These are phyloP conservation scores for Brachyhypopomus occidentalis DNA, from an alignment of 2,113 vertebrate genomes.

Conservation along the genomic window DNA sequence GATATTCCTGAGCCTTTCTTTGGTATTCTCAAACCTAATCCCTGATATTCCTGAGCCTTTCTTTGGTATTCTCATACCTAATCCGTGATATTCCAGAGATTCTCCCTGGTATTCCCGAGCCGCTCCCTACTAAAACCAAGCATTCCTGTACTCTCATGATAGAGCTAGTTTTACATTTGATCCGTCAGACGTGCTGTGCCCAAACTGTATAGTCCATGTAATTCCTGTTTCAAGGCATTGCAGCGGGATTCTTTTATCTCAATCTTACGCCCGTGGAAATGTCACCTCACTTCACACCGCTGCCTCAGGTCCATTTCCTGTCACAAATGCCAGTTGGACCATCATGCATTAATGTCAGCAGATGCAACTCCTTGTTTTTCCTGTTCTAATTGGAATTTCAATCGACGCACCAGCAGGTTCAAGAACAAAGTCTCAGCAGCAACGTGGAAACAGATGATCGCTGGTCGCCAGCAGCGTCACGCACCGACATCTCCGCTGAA, in stretches of 20 bases:
- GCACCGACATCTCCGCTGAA: constrained; percentile 24
- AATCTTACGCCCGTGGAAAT: not conserved
- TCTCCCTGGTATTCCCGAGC: constrained; percentile 11
- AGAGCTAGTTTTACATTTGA: constrained; percentile 24
- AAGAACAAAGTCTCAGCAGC: constrained; percentile 63
- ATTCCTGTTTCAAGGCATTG: constrained; percentile 14
- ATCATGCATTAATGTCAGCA: constrained; percentile 47
- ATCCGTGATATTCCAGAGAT: too few relatives aligned
- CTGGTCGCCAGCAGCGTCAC: not conserved
- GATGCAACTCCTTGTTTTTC: constrained; percentile 56
- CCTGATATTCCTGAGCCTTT: too few relatives aligned
- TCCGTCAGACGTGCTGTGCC: constrained; percentile 21
- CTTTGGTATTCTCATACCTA: too few relatives aligned
- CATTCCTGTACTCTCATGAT: constrained; percentile 36
- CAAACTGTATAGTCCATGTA: not conserved
- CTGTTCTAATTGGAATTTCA: constrained; percentile 70
- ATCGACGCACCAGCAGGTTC: constrained; percentile 68
- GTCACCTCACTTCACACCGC: not conserved
- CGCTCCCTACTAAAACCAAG: constrained; percentile 34
- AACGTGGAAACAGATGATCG: constrained; percentile 47
- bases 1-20: too few relatives aligned
- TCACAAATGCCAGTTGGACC: not conserved
- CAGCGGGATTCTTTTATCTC: constrained; percentile 17
- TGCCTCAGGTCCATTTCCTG: not conserved
- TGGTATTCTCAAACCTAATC: too few relatives aligned